Conservation (phyloP, 1,140 invertebrate genomes). For the Atta colombica region DNA sequence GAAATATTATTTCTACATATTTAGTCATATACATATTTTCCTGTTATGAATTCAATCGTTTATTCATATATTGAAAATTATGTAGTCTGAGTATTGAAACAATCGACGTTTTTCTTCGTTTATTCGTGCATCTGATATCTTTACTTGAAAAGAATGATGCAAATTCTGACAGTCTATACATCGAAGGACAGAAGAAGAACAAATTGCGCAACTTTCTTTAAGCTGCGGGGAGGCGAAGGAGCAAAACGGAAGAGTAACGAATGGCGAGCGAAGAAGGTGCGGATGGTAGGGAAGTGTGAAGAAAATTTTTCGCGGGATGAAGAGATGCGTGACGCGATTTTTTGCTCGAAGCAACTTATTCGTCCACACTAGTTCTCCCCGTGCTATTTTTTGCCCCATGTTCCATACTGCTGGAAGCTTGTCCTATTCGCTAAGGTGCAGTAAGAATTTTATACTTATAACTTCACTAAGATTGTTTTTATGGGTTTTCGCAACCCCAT, state of each 20-base stretch:
- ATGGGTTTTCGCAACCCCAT: conserved; percentile 19
- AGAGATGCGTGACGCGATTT: conserved; percentile 42
- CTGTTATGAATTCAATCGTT: not conserved
- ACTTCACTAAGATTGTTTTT: conserved; percentile 10
- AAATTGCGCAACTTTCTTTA: conserved; percentile 50
- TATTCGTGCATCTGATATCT: not conserved
- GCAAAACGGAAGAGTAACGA: conserved; percentile 1
- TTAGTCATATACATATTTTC: not conserved
- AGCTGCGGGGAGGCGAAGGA: not conserved
- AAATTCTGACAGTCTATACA: conserved; percentile 15
- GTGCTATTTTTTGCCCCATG: not conserved
- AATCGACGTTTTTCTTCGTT: conserved; percentile 26
- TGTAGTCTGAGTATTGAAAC: not conserved
- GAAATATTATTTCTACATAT: not conserved
- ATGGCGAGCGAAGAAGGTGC: not conserved
- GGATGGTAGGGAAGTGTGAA: not conserved
- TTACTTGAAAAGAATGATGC: conserved; percentile 35
- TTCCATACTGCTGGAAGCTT: not conserved
- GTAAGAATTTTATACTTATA: conserved; percentile 28
- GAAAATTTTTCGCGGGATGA: not conserved
- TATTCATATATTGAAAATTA: not conserved
- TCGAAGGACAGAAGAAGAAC: conserved; percentile 34
- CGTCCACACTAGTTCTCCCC: not conserved
- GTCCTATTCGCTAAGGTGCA: conserved; percentile 9
- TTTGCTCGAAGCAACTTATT: conserved; percentile 24